phyloP scores from a whole-genome alignment of 2,113 vertebrate genomes.

The Crotalus helleri region DNA sequence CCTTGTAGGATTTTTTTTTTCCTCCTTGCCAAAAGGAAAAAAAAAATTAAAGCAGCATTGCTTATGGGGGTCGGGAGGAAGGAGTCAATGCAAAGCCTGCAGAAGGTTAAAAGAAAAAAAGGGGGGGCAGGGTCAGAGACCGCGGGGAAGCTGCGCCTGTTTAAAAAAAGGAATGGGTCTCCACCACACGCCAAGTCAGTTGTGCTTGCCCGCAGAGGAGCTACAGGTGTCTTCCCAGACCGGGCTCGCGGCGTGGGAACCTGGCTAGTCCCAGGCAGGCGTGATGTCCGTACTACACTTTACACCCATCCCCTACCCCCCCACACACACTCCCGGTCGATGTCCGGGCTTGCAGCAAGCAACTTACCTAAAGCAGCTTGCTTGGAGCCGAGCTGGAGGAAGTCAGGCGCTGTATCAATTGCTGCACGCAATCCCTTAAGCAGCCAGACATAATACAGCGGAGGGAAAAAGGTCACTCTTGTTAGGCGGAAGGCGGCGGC shows the following conservation, averaged over 20 bases:
- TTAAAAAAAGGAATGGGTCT: conserved; percentile 75
- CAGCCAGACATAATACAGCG: conserved; percentile 80
- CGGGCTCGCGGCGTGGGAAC: not conserved
- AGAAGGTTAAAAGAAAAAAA: conserved; percentile 50
- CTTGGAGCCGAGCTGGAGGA: conserved; percentile 73
- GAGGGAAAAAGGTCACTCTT: conserved; percentile 78
- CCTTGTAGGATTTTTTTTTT: conserved; percentile 61
- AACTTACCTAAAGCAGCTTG: conserved; percentile 78
- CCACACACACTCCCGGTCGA: no score
- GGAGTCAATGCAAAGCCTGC: not conserved
- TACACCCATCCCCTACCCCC: not conserved
- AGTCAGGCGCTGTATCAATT: conserved; percentile 77
- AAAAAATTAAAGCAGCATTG: conserved; percentile 75
- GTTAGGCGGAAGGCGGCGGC: conserved; percentile 59
- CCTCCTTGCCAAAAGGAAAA: conserved; percentile 82
- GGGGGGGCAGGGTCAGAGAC: conserved; percentile 27
- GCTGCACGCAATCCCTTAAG: conserved; percentile 78
- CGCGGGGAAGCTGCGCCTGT: conserved; percentile 29
- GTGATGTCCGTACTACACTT: not conserved
- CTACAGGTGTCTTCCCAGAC: conserved; percentile 85
- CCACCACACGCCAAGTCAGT: conserved; percentile 67
- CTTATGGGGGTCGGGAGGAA: conserved; percentile 57
- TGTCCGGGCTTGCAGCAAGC: conserved; percentile 63
- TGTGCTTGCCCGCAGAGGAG: conserved; percentile 49
- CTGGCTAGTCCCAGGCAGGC: conserved; percentile 62